Evolutionary conservation across 2,113 vertebrate genomes (phyloP).

Genomic region (Phrynosoma platyrhinos): DNA sequence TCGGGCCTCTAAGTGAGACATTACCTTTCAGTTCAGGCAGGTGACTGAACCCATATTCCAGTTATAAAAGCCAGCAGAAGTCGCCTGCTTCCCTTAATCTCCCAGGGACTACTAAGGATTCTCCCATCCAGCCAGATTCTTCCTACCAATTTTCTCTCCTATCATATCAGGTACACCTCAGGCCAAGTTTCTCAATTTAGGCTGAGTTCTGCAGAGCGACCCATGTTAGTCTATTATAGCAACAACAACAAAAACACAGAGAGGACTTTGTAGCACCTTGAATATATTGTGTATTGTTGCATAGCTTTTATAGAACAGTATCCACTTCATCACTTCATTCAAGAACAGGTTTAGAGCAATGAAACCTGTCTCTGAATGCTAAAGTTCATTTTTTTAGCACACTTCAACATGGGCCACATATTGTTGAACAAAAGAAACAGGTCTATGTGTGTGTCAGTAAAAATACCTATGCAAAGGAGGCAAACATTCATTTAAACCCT

Average conservation of each 20-base stretch:
- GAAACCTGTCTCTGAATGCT: rapidly evolving
- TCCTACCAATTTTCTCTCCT: neutral
- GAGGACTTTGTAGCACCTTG: neutral
- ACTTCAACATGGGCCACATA: neutral
- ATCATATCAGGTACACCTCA: neutral
- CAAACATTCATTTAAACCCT: neutral
- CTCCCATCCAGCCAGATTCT: neutral
- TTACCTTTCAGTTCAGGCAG: neutral
- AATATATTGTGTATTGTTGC: neutral
- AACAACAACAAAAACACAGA: neutral
- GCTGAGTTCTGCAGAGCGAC: neutral
- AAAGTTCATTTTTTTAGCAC: neutral
- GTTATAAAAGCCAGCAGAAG: neutral
- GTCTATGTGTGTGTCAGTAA: neutral
- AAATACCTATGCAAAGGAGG: neutral
- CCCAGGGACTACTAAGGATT: neutral
- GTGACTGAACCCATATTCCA: neutral
- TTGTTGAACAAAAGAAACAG: neutral
- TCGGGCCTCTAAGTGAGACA: neutral
- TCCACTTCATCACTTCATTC: neutral
- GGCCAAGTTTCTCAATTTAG: neutral
- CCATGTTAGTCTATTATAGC: too few species aligned
- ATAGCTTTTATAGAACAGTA: neutral
- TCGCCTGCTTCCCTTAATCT: neutral
- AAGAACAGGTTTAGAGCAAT: neutral